Percentiles rank a stretch among this genome's conserved stretches.
phyloP scores from a whole-genome alignment of 2,113 vertebrate species.

The Psilopogon haemacephalus region DNA sequence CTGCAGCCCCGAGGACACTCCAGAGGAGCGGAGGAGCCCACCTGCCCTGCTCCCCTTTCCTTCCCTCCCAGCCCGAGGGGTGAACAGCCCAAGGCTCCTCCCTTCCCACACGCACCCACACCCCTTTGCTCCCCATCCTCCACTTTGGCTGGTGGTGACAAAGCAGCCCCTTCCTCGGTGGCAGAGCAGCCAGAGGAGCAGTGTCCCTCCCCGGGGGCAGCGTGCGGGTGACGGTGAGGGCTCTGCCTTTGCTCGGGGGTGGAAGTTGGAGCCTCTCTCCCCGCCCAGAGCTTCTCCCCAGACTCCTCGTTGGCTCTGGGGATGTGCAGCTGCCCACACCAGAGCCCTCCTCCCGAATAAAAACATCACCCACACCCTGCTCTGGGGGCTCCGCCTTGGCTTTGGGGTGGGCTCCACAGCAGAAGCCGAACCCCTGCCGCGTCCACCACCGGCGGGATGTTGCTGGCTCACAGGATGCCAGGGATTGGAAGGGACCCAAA shows the following conservation, averaged over 20 bases:
- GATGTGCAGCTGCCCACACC: background rate
- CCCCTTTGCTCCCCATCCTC: background rate
- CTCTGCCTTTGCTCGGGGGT: background rate
- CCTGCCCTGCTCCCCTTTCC: accelerated
- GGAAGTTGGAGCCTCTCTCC: background rate
- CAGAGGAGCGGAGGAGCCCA: background rate
- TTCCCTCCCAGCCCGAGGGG: background rate
- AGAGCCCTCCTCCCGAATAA: slow-evolving; percentile 43
- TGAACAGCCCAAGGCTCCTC: background rate
- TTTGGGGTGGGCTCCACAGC: accelerated
- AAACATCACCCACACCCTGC: background rate
- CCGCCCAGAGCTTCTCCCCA: background rate
- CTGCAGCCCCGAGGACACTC: background rate
- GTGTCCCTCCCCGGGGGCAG: background rate
- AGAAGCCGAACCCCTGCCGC: background rate
- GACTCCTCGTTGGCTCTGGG: background rate
- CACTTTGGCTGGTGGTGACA: background rate
- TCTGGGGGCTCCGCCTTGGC: accelerated
- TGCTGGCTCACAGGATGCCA: background rate
- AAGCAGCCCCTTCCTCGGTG: background rate
- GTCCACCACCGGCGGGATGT: accelerated
- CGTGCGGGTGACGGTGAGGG: background rate
- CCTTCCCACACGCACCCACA: too few species aligned
- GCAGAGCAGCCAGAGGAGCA: background rate
- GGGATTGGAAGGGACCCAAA: too few species aligned